Conservation (phyloP, 2,113 vertebrate species). For the Lepisosteus oculatus region DNA sequence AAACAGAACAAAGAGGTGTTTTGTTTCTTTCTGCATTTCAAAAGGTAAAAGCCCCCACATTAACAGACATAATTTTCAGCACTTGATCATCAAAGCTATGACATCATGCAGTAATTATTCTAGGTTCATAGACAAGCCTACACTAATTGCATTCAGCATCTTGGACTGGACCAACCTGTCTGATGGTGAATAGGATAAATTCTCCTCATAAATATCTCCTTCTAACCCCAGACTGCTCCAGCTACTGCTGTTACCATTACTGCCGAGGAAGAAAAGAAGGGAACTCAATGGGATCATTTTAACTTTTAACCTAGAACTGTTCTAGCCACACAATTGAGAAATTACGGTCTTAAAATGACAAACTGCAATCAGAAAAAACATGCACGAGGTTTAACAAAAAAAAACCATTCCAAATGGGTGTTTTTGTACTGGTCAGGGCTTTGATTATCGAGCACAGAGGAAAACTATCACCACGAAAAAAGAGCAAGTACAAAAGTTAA, state of each 20-base stretch:
- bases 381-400: too few species aligned
- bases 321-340: too few species aligned
- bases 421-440: too few species aligned
- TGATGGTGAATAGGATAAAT: constrained; percentile 93
- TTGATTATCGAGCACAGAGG: too few species aligned
- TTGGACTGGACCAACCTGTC: constrained; percentile 89
- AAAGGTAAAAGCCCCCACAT: constrained; percentile 28
- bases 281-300: constrained; percentile 61
- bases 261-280: constrained; percentile 86
- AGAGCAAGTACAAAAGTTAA: too few species aligned
- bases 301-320: too few species aligned
- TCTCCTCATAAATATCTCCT: constrained; percentile 95
- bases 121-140: constrained; percentile 32
- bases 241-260: constrained; percentile 99
- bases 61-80: constrained; percentile 27
- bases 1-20: constrained; percentile 27
- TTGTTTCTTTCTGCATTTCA: constrained; percentile 21
- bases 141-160: constrained; percentile 45
- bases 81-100: constrained; percentile 54
- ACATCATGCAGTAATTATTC: constrained; percentile 78
- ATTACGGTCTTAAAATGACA: too few species aligned
- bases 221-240: constrained; percentile 99
- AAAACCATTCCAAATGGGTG: too few species aligned
- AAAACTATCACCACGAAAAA: too few species aligned
- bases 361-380: too few species aligned